A percentile compares a stretch with the other conserved stretches of the same genome.
phyloP scores from a whole-genome alignment of 2,113 vertebrate species.

The Gopherus flavomarginatus region DNA sequence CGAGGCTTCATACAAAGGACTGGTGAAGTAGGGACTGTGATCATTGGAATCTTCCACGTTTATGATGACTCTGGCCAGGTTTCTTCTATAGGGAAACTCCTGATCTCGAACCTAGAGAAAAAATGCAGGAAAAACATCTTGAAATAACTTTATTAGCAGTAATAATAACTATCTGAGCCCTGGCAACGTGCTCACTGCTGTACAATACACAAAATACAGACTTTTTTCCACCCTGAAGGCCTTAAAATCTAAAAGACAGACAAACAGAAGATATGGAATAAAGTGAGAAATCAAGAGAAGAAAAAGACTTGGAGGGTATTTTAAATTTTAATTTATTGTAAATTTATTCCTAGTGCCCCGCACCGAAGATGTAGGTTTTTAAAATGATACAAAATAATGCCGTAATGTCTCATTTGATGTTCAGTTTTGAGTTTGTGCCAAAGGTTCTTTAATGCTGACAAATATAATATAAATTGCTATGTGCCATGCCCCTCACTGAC shows the following conservation, averaged over 20 bases:
- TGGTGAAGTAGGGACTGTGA: constrained; percentile 94
- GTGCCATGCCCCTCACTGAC: background rate
- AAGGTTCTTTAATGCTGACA: background rate
- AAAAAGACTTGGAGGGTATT: fast-evolving
- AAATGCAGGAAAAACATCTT: constrained; percentile 10
- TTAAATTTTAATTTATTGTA: background rate
- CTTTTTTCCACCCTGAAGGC: background rate
- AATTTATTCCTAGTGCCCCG: background rate
- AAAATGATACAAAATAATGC: background rate
- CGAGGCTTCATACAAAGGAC: constrained; percentile 89
- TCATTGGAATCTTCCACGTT: constrained; percentile 97
- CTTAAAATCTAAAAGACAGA: background rate
- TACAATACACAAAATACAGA: background rate
- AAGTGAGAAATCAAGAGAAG: background rate
- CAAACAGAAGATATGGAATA: fast-evolving
- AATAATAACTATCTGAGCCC: background rate
- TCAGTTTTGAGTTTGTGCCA: background rate
- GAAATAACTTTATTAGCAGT: background rate
- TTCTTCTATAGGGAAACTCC: constrained; percentile 95
- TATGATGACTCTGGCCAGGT: constrained; percentile 90
- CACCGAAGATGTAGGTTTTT: background rate
- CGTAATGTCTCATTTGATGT: background rate
- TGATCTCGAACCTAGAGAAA: constrained; percentile 93
- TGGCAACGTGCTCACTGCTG: background rate
- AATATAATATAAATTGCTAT: background rate